Evolutionary conservation across 2,797 vertebrate species (phyloP).

Genomic region (Danio albolineatus): DNA sequence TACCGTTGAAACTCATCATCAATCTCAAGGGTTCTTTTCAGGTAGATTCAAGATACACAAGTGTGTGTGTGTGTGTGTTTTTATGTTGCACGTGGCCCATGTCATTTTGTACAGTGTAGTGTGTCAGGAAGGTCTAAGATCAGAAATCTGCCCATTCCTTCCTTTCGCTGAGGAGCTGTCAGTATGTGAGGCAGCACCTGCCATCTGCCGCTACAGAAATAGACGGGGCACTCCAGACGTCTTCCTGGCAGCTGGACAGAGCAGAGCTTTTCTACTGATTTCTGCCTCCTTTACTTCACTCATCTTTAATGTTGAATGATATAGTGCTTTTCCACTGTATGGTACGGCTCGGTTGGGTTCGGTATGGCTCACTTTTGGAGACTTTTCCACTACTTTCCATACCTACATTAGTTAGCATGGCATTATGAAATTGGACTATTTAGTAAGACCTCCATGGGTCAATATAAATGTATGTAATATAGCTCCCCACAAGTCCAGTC

Average conservation of each 20-base stretch:
- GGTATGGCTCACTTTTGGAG: no score
- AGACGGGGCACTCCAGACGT: constrained; percentile 69
- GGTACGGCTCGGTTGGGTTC: no score
- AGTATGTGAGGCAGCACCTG: constrained; percentile 74
- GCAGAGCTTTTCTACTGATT: constrained; percentile 43
- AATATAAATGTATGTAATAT: no score
- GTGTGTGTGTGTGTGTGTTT: not conserved
- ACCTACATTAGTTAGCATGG: no score
- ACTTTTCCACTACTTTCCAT: no score
- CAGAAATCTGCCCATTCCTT: constrained; percentile 82
- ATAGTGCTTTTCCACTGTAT: not conserved
- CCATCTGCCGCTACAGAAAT: constrained; percentile 85
- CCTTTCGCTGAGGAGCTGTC: constrained; percentile 80
- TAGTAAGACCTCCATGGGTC: no score
- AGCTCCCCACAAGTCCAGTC: no score
- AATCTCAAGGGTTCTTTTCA: not conserved
- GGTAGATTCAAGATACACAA: no score
- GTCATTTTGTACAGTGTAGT: constrained; percentile 62
- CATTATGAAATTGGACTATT: no score
- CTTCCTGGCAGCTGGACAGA: constrained; percentile 76
- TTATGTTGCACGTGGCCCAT: constrained; percentile 50
- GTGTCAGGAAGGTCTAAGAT: constrained; percentile 69
- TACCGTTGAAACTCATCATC: no score
- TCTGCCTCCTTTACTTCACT: constrained; percentile 5
- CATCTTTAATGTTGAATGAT: constrained; percentile 52